A percentile compares a stretch with the other conserved stretches of the same genome.
These are phyloP conservation scores for Pseudomyrmex concolor DNA, from an alignment of 1,140 invertebrate genomes.

Conservation along the genomic window DNA sequence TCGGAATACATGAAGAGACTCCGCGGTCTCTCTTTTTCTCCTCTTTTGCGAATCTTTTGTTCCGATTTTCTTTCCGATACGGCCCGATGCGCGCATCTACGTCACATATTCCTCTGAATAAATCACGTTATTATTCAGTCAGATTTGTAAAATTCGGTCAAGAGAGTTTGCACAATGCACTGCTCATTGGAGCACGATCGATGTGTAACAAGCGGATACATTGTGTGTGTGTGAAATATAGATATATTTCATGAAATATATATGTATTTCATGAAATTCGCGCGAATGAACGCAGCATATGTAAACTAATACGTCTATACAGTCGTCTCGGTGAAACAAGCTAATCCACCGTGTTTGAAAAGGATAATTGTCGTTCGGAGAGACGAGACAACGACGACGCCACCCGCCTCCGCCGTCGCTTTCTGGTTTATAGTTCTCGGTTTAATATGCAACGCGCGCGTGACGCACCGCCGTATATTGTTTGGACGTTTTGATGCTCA, in stretches of 20 bases:
- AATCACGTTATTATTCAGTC: constrained; percentile 17
- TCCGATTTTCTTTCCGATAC: neutral
- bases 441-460: constrained; percentile 62
- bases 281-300: neutral
- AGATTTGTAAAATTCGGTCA: constrained; percentile 16
- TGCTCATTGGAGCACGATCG: neutral
- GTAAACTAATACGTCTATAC: neutral
- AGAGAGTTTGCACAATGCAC: constrained; percentile 14
- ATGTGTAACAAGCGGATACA: neutral
- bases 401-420: too few species aligned
- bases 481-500: constrained; percentile 25
- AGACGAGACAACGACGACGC: constrained; percentile 24
- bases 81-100: neutral
- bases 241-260: too few species aligned
- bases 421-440: constrained; percentile 13
- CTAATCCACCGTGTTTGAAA: constrained; percentile 29
- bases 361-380: constrained; percentile 31
- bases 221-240: neutral
- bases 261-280: constrained; percentile 3
- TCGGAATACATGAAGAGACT: neutral
- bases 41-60: neutral
- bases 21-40: neutral
- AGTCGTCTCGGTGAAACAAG: neutral
- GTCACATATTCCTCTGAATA: constrained; percentile 18
- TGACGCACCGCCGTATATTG: constrained; percentile 22